Base-by-base conservation (phyloP, 2,888 invertebrate species). In the Ichneumon xanthorius region DNA sequence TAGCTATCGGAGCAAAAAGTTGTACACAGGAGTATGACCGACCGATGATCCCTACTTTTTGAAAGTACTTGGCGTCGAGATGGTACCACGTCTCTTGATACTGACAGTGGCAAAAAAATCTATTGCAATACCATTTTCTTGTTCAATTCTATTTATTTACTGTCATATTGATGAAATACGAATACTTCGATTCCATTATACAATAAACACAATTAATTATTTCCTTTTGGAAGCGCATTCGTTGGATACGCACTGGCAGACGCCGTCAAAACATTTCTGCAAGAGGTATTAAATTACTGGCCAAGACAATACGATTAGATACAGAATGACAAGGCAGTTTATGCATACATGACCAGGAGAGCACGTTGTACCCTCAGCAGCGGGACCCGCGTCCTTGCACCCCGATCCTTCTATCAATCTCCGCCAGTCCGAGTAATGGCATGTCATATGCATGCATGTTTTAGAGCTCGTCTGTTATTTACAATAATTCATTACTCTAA, bases 331-430 rank as follows among this genome's bases (percentile, higher is more conserved):
- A 2, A 26, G 22, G 22, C 22, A 22, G 1, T 22, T 58, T 11
- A 48, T 58, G 58, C 70, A n/a, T 53, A 71, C 70, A 4, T 33
- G n/a, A 9, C 22, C 48, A 2, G 50, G 70, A 30, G 30, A 3
- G 53, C 70, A 71, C 16, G 26, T n/a, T 53, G 70, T 71, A 33
- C 70, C 70, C 26, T 71, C 70, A 71, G 33, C 70, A 53, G 70
- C 70, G 9, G 70, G 50, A 1, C 26, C 50, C 3, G 53, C n/a
- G 5, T 50, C 53, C 3, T 9, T 4, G 70, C 70, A 48, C 48
- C 26, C 14, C 50, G 53, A 53, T 26, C 48, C 48, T 2, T 19
- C 19, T 1, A 0, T 2, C 2, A 48, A 45, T 22, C 9, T 1
- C 3, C 1, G 2, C 45, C 26, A 48, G 4, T 4, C 26, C 9